Percentiles rank a stretch among this genome's conserved stretches.
These are phyloP conservation scores for Steinernema khuongi DNA, from an alignment of 1,140 invertebrate species.

Conservation along the genomic window DNA sequence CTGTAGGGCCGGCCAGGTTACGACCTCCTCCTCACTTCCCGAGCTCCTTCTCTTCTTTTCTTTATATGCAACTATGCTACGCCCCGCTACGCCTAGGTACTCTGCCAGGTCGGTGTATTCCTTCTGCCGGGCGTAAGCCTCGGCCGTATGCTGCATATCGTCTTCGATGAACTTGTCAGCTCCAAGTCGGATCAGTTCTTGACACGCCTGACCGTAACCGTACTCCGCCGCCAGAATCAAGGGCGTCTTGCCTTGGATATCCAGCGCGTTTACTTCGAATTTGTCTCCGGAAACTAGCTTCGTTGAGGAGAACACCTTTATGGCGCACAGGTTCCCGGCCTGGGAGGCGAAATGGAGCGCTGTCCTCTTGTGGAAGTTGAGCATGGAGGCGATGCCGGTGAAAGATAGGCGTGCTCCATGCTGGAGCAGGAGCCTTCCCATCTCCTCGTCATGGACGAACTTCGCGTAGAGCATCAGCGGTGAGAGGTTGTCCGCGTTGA, in stretches of 20 bases:
- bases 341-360: neutral
- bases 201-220: neutral
- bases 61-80: too few relatives aligned
- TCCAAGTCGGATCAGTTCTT: neutral
- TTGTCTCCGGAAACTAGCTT: neutral
- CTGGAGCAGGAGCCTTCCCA: neutral
- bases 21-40: too few relatives aligned
- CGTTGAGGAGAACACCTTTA: neutral
- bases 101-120: neutral
- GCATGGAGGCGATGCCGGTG: neutral
- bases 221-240: neutral
- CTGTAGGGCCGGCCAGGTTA: too few relatives aligned
- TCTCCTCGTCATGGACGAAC: neutral
- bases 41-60: too few relatives aligned
- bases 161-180: neutral
- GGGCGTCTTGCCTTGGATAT: neutral
- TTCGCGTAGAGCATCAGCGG: neutral
- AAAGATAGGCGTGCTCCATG: neutral
- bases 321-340: neutral
- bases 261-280: neutral
- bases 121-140: neutral
- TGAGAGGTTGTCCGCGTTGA: neutral
- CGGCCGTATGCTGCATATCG: neutral
- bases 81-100: too few relatives aligned
- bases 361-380: neutral